These are phyloP conservation scores for Macropus fuliginosus DNA, from an alignment of 2,797 vertebrate genomes.

Conservation along the genomic window DNA sequence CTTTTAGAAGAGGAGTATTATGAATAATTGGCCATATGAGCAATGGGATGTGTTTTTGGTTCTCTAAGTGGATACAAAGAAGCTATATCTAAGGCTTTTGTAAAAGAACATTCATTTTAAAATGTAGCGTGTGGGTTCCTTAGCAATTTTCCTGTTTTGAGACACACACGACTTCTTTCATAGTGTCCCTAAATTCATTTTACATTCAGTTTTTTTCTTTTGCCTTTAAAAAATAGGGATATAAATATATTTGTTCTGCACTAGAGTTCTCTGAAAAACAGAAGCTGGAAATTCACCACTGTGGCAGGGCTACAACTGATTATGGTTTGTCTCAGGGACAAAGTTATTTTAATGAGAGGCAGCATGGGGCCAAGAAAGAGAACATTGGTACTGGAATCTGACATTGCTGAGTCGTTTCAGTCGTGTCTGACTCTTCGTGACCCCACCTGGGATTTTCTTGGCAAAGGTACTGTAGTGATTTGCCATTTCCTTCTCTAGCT, in stretches of 20 bases:
- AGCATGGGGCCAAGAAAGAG: not conserved
- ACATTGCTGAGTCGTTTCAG: not conserved
- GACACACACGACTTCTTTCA: slow-evolving; percentile 14
- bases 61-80: not conserved
- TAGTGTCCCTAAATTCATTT: slow-evolving; percentile 13
- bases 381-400: not conserved
- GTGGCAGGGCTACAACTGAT: not conserved
- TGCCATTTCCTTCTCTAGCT: not conserved
- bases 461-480: not conserved
- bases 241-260: slow-evolving; percentile 55
- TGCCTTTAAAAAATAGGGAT: slow-evolving; percentile 50
- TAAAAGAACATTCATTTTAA: not conserved
- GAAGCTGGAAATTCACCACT: not conserved
- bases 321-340: slow-evolving; percentile 14
- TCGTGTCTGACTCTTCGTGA: not conserved
- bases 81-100: not conserved
- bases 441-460: not conserved
- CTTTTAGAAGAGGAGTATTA: not conserved
- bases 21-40: not conserved
- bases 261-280: slow-evolving; percentile 33
- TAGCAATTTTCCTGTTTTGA: slow-evolving; percentile 21
- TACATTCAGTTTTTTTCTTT: slow-evolving; percentile 29
- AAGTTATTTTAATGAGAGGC: not conserved
- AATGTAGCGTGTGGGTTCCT: not conserved
- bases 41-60: not conserved